Evolutionary conservation across 1,140 invertebrate species (phyloP).

Genomic region (Orius insidiosus): DNA sequence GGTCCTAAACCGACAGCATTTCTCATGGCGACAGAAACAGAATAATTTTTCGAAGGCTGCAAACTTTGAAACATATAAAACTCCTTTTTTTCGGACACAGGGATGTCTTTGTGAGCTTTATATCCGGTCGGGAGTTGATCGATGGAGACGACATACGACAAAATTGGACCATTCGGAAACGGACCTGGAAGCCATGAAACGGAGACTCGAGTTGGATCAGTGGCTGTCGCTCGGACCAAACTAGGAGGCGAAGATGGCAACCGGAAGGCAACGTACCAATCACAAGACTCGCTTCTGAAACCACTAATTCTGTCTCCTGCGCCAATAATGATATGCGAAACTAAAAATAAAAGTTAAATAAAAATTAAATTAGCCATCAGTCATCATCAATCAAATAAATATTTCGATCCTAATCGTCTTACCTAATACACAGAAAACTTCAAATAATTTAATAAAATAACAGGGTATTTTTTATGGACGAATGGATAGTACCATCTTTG

Average conservation of each 20-base stretch:
- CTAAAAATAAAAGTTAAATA: constrained; percentile 39
- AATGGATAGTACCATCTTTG: no score
- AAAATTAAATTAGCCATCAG: neutral
- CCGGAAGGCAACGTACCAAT: constrained; percentile 61
- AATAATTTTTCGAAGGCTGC: constrained; percentile 53
- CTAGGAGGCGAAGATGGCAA: constrained; percentile 50
- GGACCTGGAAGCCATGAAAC: constrained; percentile 73
- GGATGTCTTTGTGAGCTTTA: constrained; percentile 53
- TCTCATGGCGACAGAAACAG: constrained; percentile 55
- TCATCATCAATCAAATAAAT: neutral
- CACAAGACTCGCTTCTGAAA: constrained; percentile 59
- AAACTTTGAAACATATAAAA: constrained; percentile 66
- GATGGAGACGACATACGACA: constrained; percentile 63
- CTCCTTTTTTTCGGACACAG: constrained; percentile 41
- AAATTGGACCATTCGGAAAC: constrained; percentile 70
- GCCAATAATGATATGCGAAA: constrained; percentile 59
- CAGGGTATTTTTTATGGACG: no score
- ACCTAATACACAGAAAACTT: no score
- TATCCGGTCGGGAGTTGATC: constrained; percentile 36
- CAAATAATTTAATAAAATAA: neutral
- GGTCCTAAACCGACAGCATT: constrained; percentile 69
- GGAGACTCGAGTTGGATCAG: constrained; percentile 66
- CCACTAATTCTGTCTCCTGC: constrained; percentile 47
- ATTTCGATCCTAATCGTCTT: no score
- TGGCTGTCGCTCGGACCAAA: constrained; percentile 54